Percentiles rank a stretch among this genome's conserved stretches.
Conservation (phyloP, 2,888 invertebrate genomes). For the Ichneumon xanthorius region DNA sequence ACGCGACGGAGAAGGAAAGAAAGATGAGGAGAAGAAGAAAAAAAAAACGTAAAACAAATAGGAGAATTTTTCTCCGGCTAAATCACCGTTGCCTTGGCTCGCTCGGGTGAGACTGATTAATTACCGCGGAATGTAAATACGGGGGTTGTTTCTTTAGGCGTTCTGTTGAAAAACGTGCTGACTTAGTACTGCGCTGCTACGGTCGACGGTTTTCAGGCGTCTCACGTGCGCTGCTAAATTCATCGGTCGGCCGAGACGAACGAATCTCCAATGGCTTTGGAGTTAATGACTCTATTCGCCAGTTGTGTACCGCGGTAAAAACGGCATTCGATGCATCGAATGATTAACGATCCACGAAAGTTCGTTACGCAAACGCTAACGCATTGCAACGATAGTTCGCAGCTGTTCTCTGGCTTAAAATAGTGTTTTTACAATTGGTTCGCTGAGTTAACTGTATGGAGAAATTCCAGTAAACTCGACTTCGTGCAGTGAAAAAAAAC, state of each 20-base stretch:
- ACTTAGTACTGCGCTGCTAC: constrained; percentile 41
- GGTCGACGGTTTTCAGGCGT: neutral
- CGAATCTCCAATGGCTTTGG: constrained; percentile 57
- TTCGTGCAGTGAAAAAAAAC: constrained; percentile 26
- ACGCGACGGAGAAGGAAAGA: constrained; percentile 42
- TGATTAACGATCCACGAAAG: constrained; percentile 70
- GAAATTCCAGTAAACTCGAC: constrained; percentile 4
- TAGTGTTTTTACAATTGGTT: constrained; percentile 37
- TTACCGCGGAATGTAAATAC: constrained; percentile 75
- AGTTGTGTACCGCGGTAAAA: constrained; percentile 49
- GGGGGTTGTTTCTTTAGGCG: constrained; percentile 77
- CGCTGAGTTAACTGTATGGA: neutral
- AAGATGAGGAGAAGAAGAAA: constrained; percentile 20
- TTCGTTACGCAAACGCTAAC: constrained; percentile 66
- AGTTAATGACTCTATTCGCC: constrained; percentile 72
- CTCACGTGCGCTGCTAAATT: constrained; percentile 70
- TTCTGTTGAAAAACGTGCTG: constrained; percentile 72
- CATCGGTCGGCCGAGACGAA: constrained; percentile 69
- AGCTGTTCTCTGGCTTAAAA: constrained; percentile 30
- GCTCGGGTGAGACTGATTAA: constrained; percentile 75
- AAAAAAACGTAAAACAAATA: constrained; percentile 69
- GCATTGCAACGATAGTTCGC: constrained; percentile 18
- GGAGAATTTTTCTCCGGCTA: constrained; percentile 67
- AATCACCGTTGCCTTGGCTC: constrained; percentile 60
- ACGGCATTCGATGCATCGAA: constrained; percentile 44